Percentiles rank a stretch among this genome's conserved stretches.
These are phyloP conservation scores for Isoperla grammatica DNA, from an alignment of 2,888 invertebrate genomes.

Conservation along the genomic window DNA sequence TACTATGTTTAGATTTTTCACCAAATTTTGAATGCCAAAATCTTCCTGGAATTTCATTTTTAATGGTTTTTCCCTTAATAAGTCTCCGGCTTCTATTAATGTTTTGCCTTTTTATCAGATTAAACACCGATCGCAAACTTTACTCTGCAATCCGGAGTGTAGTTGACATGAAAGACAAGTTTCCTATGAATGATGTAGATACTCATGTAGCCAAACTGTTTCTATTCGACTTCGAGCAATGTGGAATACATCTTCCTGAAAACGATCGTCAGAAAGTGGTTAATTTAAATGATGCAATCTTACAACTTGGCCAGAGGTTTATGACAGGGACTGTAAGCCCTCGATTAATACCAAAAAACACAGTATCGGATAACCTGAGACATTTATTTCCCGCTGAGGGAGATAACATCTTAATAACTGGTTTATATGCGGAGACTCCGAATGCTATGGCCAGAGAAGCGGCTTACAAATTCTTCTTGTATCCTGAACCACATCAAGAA, in stretches of 20 bases:
- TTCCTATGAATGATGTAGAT: conserved; percentile 65
- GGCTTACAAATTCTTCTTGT: conserved; percentile 79
- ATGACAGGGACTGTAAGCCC: conserved; percentile 70
- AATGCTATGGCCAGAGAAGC: conserved; percentile 77
- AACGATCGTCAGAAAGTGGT: conserved; percentile 69
- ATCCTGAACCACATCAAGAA: conserved; percentile 73
- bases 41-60: too few species aligned
- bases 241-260: conserved; percentile 89
- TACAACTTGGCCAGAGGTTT: conserved; percentile 74
- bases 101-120: conserved; percentile 53
- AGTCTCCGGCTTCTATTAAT: too few species aligned
- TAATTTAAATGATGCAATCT: conserved; percentile 75
- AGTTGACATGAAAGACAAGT: conserved; percentile 62
- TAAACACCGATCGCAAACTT: conserved; percentile 85
- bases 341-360: conserved; percentile 56
- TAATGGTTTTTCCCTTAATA: too few species aligned
- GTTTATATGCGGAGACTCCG: conserved; percentile 76
- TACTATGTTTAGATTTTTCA: too few species aligned
- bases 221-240: conserved; percentile 95
- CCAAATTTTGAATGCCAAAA: too few species aligned
- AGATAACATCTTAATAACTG: conserved; percentile 68
- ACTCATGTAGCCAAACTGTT: conserved; percentile 82
- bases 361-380: conserved; percentile 65
- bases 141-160: conserved; percentile 72
- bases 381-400: conserved; percentile 67